Base-by-base conservation (phyloP, 1,140 invertebrate genomes). In the Trigoniulus corallinus region DNA sequence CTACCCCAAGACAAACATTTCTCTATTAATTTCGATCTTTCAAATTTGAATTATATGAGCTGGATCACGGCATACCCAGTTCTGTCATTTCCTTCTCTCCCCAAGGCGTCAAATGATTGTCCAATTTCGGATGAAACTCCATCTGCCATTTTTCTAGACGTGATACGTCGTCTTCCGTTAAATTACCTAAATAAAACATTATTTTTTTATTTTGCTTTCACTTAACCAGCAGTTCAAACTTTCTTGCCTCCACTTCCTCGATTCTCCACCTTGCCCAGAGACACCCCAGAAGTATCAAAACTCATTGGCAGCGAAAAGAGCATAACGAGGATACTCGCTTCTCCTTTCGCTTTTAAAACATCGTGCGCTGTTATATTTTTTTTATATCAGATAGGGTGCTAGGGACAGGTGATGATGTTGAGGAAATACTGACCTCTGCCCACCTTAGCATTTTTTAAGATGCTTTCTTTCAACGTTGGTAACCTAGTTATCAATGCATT, bases 101-200 rank as follows among this genome's bases (percentile, higher is more conserved):
- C 12, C 12, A 13, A 10, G 49, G 49, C 3, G 49, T 27, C 3
- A 51, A 21, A 21, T 24, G 18, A 24, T 44, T 44, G 21, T 43
- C 25, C 18, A 34, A 7, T 20, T 45, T 41, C 10, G 3, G 7
- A 25, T 7, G 4, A 3, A 20, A 23, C 15, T 45, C 40, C 37
- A 51, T 24, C 3, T 45, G 34, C 78, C 78, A 79, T 48, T 67
- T 67, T 54, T 70, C 64, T 1, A 80, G 62, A 25, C 73, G 64
- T 41, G 75, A 64, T 24, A 74, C 57, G 61, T 80, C 78, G 12
- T 73, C 63, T 2, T 49, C 27, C 57, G 78, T 80, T 20, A 80
- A 62, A 0, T 68, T 67, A 56, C 73, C 69, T 71, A 50, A 10
- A 23, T 34, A n/a, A 34, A 48, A 41, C 26, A 23, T 50, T 50